Conservation (phyloP, 2,888 invertebrate genomes). For the Sinelater perroti region DNA sequence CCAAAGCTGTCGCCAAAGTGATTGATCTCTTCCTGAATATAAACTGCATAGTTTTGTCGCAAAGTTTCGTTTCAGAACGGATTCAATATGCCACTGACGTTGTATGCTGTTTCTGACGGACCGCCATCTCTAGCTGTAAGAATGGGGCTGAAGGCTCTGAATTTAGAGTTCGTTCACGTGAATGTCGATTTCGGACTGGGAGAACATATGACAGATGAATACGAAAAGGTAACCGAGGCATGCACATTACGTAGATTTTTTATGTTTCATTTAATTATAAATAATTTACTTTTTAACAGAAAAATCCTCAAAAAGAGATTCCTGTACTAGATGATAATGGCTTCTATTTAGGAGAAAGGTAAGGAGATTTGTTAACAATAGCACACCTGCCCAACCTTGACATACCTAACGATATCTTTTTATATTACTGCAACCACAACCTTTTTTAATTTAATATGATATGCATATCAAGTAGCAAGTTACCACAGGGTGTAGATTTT, state of each 20-base stretch:
- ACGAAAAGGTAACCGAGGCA: constrained; percentile 75
- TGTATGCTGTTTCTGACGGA: constrained; percentile 80
- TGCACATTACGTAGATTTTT: not conserved
- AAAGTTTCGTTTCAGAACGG: too few species aligned
- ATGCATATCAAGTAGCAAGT: too few species aligned
- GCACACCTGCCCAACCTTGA: too few species aligned
- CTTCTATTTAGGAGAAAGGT: constrained; percentile 79
- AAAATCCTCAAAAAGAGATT: constrained; percentile 82
- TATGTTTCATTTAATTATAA: constrained; percentile 7
- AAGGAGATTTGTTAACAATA: constrained; percentile 17
- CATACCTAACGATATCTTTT: too few species aligned
- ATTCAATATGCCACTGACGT: constrained; percentile 64
- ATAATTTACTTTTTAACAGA: constrained; percentile 61
- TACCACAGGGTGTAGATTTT: too few species aligned
- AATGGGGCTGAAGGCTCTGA: constrained; percentile 71
- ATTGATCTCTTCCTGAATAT: too few species aligned
- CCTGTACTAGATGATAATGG: constrained; percentile 82
- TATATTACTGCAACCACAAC: too few species aligned
- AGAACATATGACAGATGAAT: constrained; percentile 78
- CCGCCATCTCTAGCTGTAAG: constrained; percentile 80
- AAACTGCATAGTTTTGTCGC: too few species aligned
- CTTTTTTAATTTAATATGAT: too few species aligned
- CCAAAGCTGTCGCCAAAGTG: too few species aligned
- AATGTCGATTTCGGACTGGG: constrained; percentile 75
- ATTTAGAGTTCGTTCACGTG: constrained; percentile 71